Base-by-base conservation (phyloP, 1,140 invertebrate genomes). In the Eupeodes corollae region DNA sequence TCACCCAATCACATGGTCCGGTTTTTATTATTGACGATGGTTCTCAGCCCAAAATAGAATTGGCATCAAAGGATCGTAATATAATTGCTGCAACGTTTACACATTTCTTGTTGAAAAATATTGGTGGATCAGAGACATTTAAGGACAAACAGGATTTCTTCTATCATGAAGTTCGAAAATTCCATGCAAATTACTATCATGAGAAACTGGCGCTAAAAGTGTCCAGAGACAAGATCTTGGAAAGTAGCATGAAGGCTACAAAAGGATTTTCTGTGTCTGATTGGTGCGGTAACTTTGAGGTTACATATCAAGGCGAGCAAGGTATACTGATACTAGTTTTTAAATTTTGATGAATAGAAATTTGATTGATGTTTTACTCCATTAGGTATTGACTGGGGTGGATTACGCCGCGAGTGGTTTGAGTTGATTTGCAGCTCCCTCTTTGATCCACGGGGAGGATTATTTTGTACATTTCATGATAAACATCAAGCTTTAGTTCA, bases 121-220 rank as follows among this genome's bases (percentile, higher is more conserved):
- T 94, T 60, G 91, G 91, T 42, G 91, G 91, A 6, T 92, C 89
- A 19, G 91, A 95, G 73, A 91, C 90, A 21, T 96, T 96, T 61
- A 89, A 91, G 71, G 91, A 94, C 64, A 95, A 95, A 65, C 88
- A 92, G 70, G 87, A 91, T 58, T 93, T 91, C 70, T 94, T 95
- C 71, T 91, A 93, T 70, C 88, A 90, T 65, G 89, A 93, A 75
- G 80, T 95, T 39, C 73, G 90, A 56, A 88, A 89, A 56, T 82
- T 82, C 63, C 88, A 86, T 72, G 81, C 84, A 54, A 86, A 84
- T 52, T 82, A 87, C 60, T 83, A 86, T 58, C 87, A 92, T 63
- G 87, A 90, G 57, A 88, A 86, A 62, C 65, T 92, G 18, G 75
- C 79, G 3, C 74, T 95, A 63, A 88, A 88, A 68, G 82, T 93